Base-by-base conservation (phyloP, 1,140 invertebrate species). In the Rhyacophila brunnea region DNA sequence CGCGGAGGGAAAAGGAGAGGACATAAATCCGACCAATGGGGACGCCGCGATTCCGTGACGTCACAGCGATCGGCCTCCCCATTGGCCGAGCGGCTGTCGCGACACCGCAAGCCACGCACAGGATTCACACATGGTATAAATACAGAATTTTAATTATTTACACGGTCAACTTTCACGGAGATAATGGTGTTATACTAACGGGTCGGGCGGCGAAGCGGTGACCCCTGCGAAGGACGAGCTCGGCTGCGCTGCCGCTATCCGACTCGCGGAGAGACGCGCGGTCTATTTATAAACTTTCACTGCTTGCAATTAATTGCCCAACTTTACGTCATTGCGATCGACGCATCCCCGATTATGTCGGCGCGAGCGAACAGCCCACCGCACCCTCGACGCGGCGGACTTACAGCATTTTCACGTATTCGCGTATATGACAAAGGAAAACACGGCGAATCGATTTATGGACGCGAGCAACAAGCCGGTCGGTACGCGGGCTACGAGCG, bases 261-360 rank as follows among this genome's bases (percentile, higher is more conserved):
- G 45, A 48, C n/a, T 49, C 45, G 45, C 54, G 45, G n/a, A 45
- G 44, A 47, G 54, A 57, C 54, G 47, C 54, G 35, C 46, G 44
- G 48, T 48, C 54, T 57, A 57, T 57, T 48, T 40, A 57, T 57
- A 57, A 57, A 57, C 54, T 49, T 57, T 48, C 54, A 57, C 54
- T n/a, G n/a, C n/a, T 57, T 34, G 45, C 51, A 40, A 54, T 52
- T 28, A 9, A 28, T 40, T 42, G 19, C 44, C 44, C 10, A 35
- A 32, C 34, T 57, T 49, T 42, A 42, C 54, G 54, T 57, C 54
- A 57, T 45, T 49, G 34, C 20, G 28, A 49, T 49, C 52, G 17
- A 48, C 54, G 42, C 19, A 57, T 49, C 52, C 23, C 23, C 23
- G 23, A 28, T 28, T 3, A 9, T 5, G 4, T 28, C 23, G 23